Conservation (phyloP, 2,113 vertebrate species). For the Bothrops jararaca region DNA sequence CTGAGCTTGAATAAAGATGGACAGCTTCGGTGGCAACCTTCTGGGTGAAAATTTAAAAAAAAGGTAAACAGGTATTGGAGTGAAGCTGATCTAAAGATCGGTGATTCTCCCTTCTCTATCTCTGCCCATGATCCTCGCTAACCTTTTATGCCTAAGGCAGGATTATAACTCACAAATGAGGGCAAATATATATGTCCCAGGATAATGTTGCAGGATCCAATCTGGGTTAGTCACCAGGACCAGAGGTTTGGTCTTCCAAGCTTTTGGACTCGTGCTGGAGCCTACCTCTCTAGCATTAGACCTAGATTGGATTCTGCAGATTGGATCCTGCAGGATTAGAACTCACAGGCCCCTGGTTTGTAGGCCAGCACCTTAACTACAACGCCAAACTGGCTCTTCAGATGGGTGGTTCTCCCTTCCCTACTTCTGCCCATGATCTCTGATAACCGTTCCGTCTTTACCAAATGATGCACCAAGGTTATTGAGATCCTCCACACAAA, state of each 20-base stretch:
- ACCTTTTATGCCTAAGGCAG: not conserved
- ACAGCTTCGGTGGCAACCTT: conserved; percentile 36
- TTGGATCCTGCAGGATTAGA: too few relatives aligned
- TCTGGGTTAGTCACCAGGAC: too few relatives aligned
- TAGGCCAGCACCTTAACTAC: too few relatives aligned
- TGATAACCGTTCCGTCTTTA: not conserved
- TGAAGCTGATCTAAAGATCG: not conserved
- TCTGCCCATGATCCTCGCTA: not conserved
- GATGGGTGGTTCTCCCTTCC: not conserved
- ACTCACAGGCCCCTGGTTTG: too few relatives aligned
- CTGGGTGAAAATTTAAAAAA: not conserved
- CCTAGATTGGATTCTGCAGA: too few relatives aligned
- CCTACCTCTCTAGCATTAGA: too few relatives aligned
- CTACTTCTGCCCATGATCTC: not conserved
- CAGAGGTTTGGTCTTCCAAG: too few relatives aligned
- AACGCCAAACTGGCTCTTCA: too few relatives aligned
- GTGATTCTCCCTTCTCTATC: not conserved
- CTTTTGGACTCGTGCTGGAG: too few relatives aligned
- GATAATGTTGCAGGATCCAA: too few relatives aligned
- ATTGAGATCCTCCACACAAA: not conserved
- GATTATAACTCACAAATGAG: not conserved
- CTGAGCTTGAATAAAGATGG: conserved; percentile 47
- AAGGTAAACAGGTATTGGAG: not conserved
- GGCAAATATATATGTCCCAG: not conserved
- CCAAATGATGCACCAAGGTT: not conserved